Conservation (phyloP, 30 jellyfish, hydroid and myxozoan genomes). For the Cassiopea xamachana region DNA sequence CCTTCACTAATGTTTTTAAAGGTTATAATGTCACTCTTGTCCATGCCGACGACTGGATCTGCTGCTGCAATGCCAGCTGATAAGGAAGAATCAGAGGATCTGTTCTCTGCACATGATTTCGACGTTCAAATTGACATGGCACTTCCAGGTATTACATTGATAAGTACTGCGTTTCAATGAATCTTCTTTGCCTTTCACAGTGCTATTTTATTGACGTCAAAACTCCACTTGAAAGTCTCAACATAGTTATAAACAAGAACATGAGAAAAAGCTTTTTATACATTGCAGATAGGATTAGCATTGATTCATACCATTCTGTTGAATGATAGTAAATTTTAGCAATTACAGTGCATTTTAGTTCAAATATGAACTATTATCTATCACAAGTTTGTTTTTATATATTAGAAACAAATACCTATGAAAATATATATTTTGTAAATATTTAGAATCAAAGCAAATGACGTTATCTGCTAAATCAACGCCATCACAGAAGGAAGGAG, state of each 20-base stretch:
- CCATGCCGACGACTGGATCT: constrained; percentile 75
- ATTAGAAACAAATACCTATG: neutral
- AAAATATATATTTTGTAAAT: neutral
- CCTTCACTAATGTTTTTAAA: neutral
- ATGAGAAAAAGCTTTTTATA: too few relatives aligned
- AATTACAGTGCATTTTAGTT: too few relatives aligned
- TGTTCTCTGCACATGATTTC: constrained; percentile 95
- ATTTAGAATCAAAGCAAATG: constrained; percentile 81
- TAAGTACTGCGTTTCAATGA: neutral
- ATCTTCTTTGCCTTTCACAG: neutral
- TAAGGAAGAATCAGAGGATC: constrained; percentile 86
- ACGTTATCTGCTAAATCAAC: constrained; percentile 90
- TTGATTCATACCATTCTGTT: too few relatives aligned
- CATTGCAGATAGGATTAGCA: too few relatives aligned
- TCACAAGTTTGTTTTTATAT: neutral
- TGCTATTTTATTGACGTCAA: too few relatives aligned
- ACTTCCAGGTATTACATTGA: constrained; percentile 77
- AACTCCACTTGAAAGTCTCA: too few relatives aligned
- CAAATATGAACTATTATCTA: too few relatives aligned
- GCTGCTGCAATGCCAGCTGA: constrained; percentile 56
- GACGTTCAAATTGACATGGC: constrained; percentile 95
- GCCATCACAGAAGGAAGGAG: constrained; percentile 74
- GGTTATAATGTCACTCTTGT: constrained; percentile 72
- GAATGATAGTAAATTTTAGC: too few relatives aligned
- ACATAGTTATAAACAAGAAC: too few relatives aligned